A percentile compares a stretch with the other conserved stretches of the same genome.
These are phyloP conservation scores for Calephelis nemesis DNA, from an alignment of 1,140 invertebrate species.

Conservation along the genomic window DNA sequence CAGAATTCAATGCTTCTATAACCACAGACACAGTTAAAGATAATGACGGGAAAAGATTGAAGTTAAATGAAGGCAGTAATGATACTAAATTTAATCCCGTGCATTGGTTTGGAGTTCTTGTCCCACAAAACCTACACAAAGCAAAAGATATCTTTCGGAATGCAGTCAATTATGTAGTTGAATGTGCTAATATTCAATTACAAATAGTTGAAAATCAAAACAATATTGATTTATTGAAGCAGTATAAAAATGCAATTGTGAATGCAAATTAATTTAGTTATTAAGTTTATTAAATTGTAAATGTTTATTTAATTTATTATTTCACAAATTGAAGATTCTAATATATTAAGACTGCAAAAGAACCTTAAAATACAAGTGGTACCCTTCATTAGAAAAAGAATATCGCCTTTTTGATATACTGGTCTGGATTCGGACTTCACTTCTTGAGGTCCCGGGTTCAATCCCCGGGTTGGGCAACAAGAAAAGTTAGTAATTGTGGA, in stretches of 20 bases:
- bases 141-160: slow-evolving; percentile 84
- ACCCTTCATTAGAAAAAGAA: too few relatives aligned
- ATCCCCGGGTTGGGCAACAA: too few relatives aligned
- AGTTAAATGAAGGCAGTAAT: slow-evolving; percentile 66
- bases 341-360: too few relatives aligned
- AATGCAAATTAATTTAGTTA: not conserved
- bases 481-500: too few relatives aligned
- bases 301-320: too few relatives aligned
- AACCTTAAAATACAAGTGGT: too few relatives aligned
- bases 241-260: slow-evolving; percentile 35
- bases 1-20: slow-evolving; percentile 79
- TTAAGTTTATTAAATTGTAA: too few relatives aligned
- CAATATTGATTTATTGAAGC: slow-evolving; percentile 66
- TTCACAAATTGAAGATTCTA: too few relatives aligned
- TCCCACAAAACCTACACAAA: slow-evolving; percentile 84
- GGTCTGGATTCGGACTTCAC: too few relatives aligned
- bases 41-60: slow-evolving; percentile 59
- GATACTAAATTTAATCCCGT: slow-evolving; percentile 81
- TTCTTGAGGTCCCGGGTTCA: too few relatives aligned
- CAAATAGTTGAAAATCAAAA: slow-evolving; percentile 74
- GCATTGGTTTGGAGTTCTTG: slow-evolving; percentile 87
- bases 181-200: slow-evolving; percentile 83
- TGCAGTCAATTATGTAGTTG: slow-evolving; percentile 81
- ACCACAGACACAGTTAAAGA: slow-evolving; percentile 62
- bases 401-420: too few relatives aligned